A percentile compares a stretch with the other conserved stretches of the same genome.
Evolutionary conservation across 30 jellyfish, hydroid and myxozoan genomes (phyloP).

Genomic region (Sanderia malayensis): DNA sequence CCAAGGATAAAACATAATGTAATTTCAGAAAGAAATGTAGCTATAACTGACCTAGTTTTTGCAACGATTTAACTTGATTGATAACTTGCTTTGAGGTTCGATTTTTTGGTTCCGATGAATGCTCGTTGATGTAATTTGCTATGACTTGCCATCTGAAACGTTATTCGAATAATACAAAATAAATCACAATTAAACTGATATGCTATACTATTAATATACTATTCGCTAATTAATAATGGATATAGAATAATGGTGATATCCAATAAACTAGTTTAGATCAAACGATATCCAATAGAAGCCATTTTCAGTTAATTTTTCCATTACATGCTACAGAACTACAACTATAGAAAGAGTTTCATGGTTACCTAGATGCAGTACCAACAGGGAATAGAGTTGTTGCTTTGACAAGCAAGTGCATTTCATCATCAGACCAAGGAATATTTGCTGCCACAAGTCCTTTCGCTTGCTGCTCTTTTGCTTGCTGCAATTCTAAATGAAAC

Average conservation of each 20-base stretch:
- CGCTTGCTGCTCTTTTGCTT: slow-evolving; percentile 18
- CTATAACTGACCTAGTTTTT: slow-evolving; percentile 76
- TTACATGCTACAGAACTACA: too few relatives aligned
- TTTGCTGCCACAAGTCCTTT: slow-evolving; percentile 32
- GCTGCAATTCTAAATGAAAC: slow-evolving; percentile 18
- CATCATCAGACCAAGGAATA: slow-evolving; percentile 77
- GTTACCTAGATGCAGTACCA: slow-evolving; percentile 85
- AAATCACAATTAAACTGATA: too few relatives aligned
- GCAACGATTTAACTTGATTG: slow-evolving; percentile 66
- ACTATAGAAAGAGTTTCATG: too few relatives aligned
- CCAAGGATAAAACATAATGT: too few relatives aligned
- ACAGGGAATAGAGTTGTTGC: slow-evolving; percentile 88
- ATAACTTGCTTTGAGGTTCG: slow-evolving; percentile 81
- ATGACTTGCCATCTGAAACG: slow-evolving; percentile 96
- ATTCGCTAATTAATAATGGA: too few relatives aligned
- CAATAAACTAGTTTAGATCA: too few relatives aligned
- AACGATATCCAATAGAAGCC: too few relatives aligned
- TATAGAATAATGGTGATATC: too few relatives aligned
- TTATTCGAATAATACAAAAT: too few relatives aligned
- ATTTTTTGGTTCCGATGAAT: slow-evolving; percentile 42
- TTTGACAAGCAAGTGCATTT: slow-evolving; percentile 82
- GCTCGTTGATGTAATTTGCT: slow-evolving; percentile 87
- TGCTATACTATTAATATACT: too few relatives aligned
- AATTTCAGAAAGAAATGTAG: too few relatives aligned
- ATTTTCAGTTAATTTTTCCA: too few relatives aligned